Conservation (phyloP, 2,888 invertebrate genomes). For the Sphecodes monilicornis region DNA sequence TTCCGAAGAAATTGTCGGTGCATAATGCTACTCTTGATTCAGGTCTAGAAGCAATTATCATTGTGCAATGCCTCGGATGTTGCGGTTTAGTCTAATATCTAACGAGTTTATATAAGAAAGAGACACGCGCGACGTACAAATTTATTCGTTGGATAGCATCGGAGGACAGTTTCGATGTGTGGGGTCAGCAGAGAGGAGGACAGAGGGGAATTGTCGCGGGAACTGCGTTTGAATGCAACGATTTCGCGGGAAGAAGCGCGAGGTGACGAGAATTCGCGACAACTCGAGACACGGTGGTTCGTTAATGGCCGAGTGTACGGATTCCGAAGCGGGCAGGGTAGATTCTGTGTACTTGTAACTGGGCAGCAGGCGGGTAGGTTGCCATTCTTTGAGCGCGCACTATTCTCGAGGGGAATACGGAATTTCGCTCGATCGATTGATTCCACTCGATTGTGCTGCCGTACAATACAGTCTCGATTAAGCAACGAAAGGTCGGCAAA, state of each 20-base stretch:
- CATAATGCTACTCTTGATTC: no score
- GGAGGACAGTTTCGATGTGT: no score
- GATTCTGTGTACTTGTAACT: constrained; percentile 45
- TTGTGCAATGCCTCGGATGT: no score
- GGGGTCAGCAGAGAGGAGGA: no score
- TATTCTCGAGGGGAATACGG: constrained; percentile 60
- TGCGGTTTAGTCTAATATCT: no score
- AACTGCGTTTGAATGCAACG: neutral
- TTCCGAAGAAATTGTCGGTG: no score
- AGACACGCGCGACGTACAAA: no score
- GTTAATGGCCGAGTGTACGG: constrained; percentile 28
- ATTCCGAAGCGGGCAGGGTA: constrained; percentile 18
- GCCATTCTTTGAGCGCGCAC: constrained; percentile 52
- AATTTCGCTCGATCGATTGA: constrained; percentile 71
- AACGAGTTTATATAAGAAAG: no score
- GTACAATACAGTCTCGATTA: constrained; percentile 75
- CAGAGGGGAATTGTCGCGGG: neutral
- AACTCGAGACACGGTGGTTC: constrained; percentile 36
- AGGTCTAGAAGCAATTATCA: no score
- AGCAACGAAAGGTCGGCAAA: constrained; percentile 70
- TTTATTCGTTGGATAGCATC: no score
- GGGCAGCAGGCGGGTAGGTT: constrained; percentile 1
- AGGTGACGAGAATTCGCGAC: constrained; percentile 6
- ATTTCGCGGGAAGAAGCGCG: neutral
- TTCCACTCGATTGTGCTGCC: constrained; percentile 72